Base-by-base conservation (phyloP, 2,888 invertebrate genomes). In the Mimumesa dahlbomi region DNA sequence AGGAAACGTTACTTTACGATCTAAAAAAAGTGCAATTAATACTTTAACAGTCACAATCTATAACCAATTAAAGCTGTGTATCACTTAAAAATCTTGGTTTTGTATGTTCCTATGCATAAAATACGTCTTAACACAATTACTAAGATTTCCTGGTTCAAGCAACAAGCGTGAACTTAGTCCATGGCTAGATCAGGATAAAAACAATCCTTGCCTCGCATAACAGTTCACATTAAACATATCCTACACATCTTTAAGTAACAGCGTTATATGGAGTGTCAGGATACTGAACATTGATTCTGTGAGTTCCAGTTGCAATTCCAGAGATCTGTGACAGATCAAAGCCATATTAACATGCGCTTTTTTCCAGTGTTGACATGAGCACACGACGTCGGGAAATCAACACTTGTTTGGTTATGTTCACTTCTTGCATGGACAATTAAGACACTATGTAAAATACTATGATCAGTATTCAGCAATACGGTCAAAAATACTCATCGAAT, bases 361-460 rank as follows among this genome's bases (percentile, higher is more conserved):
- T 71, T 46, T 63, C 31, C 56, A 61, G 52, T 70, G 73, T 79
- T 81, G 75, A 81, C 81, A 81, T 65, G 58, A 71, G 69, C 71
- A 52, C 58, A 54, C 58, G 49, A 73, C 59, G 69, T 54, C 64
- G 66, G 40, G 45, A 64, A 66, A 77, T 77, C 79, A 79, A 74
- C 72, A 67, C 66, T n/a, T 77, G 64, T 75, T 81, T 81, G 81
- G 81, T 81, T 81, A 81, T 67, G 81, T 82, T 79, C 73, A 63
- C 73, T 66, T 52, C 52, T 79, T 68, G 62, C 71, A 73, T 74
- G 49, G 71, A 45, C 56, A 76, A 73, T n/a, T 64, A 63, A 38
- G 48, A 73, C 68, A 79, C 73, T 52, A 42, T 71, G 67, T 48
- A 38, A 69, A 61, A 53, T 73, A 73, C 29, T 52, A 48, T 45